Conservation (phyloP, 2,113 vertebrate species). For the Neotoma lepida region DNA sequence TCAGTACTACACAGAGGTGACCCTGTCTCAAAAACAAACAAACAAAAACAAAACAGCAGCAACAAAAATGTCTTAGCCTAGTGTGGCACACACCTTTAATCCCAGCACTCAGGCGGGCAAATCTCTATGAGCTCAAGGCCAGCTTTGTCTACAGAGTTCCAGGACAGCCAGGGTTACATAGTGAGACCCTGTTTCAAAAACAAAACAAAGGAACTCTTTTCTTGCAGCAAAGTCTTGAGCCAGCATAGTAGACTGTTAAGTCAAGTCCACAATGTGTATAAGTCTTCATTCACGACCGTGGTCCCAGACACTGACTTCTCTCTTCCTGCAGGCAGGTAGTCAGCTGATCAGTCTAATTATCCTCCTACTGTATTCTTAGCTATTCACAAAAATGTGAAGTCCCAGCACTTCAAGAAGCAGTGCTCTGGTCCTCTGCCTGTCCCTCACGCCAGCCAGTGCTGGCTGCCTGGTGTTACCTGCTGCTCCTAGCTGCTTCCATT, state of each 20-base stretch:
- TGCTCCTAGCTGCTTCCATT: neutral
- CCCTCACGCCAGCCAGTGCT: fast-evolving
- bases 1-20: neutral
- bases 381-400: neutral
- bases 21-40: neutral
- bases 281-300: fast-evolving
- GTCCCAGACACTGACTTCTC: neutral
- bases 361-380: neutral
- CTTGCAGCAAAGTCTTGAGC: neutral
- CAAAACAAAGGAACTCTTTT: neutral
- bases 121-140: neutral
- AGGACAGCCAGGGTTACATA: neutral
- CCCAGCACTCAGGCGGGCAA: too few species aligned
- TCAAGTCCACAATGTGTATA: neutral
- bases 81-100: neutral
- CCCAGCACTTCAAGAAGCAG: neutral
- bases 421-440: neutral
- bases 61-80: neutral
- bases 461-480: neutral
- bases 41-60: neutral
- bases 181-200: neutral
- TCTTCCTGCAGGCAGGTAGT: neutral
- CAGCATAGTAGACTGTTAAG: neutral
- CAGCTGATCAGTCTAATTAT: neutral
- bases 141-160: neutral